Base-by-base conservation (phyloP, 2,888 invertebrate genomes). In the Amphipoea oculea region DNA sequence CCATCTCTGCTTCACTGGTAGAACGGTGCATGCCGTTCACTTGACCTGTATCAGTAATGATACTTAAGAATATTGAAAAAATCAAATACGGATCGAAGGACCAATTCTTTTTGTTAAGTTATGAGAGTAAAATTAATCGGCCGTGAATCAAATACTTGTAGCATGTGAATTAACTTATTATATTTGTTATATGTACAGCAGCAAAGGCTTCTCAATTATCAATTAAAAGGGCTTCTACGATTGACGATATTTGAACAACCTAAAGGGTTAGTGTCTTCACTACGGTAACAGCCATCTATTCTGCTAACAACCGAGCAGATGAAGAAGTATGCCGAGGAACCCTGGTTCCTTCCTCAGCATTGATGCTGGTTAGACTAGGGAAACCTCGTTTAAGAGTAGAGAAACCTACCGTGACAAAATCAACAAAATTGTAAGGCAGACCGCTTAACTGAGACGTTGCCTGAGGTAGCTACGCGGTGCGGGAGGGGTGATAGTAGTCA, bases 1-100 rank as follows among this genome's bases (percentile, higher is more conserved):
- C 97, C 96, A 98, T 98, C 90, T 99, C 98, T 2, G 98, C 96
- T 86, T 98, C 99, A 87, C 98, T 98, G 0, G 98, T 97, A 0
- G 98, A 98, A 11, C 98, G 97, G 75, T 98, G 98, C 96, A 98
- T 97, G 77, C 97, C 96, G 78, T 97, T 97, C 0, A 93, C 93
- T 93, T 96, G 96, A 83, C 96, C 95, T 95, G 88, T 42, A 45
- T 70, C 11, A 70, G 67, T 0, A 17, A 48, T 1, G 17, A 23
- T 12, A 45, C 1, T 40, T 70, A 42, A 40, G 40, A 1, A 6
- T 7, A 14, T 0, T 4, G 12, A 62, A 29, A 23, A 23, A 20
- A 14, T 0, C 0, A 6, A 62, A 60, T 68, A 1, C 12, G 60
- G 36, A 66, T 63, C 29, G 23, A 82, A 86, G 67, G 79, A 82